These are phyloP conservation scores for Ceriagrion tenellum DNA, from an alignment of 2,888 invertebrate species.

Conservation along the genomic window DNA sequence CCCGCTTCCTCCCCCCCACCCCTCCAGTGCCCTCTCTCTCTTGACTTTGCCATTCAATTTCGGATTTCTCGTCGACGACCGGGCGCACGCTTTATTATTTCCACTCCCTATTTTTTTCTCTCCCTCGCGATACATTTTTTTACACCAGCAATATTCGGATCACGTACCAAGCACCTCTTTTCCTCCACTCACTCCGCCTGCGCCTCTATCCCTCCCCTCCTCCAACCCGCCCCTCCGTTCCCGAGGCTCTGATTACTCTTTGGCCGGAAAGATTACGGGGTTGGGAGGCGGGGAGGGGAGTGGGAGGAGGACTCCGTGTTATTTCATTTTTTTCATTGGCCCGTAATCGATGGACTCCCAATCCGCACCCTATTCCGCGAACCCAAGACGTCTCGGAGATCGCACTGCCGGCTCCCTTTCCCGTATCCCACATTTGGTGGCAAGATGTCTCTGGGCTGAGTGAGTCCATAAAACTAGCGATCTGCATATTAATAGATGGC, in stretches of 20 bases:
- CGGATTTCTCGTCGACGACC: background rate
- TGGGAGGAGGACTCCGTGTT: too few relatives aligned
- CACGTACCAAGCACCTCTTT: background rate
- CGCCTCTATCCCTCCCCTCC: background rate
- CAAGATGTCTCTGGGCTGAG: too few relatives aligned
- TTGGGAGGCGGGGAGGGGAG: too few relatives aligned
- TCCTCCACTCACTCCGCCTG: background rate
- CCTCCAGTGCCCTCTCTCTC: background rate
- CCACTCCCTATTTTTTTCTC: background rate
- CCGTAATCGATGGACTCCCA: background rate
- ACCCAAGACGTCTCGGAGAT: background rate
- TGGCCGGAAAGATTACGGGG: background rate
- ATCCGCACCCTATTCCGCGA: background rate
- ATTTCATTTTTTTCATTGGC: background rate
- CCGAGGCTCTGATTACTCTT: background rate
- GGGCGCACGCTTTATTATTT: background rate
- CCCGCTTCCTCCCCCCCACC: background rate
- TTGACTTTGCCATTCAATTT: background rate
- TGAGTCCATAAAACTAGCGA: too few relatives aligned
- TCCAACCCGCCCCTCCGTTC: background rate
- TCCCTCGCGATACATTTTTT: background rate
- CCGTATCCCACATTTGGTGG: too few relatives aligned
- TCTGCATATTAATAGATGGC: too few relatives aligned
- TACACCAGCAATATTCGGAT: background rate
- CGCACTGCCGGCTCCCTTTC: background rate